Conservation (phyloP, 2,113 vertebrate genomes). For the Eretmochelys imbricata region DNA sequence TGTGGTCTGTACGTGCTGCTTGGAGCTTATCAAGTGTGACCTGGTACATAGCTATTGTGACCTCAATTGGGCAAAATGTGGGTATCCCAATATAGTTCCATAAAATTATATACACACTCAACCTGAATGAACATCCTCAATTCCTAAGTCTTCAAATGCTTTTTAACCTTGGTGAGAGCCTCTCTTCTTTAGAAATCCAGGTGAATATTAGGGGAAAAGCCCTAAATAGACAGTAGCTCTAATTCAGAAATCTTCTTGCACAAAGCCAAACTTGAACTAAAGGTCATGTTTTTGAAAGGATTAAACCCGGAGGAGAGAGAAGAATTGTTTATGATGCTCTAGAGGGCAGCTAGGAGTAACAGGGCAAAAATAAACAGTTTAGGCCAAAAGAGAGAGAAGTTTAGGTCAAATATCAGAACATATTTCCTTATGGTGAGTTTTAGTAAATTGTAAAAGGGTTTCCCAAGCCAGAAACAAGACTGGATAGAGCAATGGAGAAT, state of each 20-base stretch:
- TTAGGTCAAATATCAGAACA: neutral
- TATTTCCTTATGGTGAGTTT: neutral
- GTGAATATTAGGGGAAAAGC: neutral
- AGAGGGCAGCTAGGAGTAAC: neutral
- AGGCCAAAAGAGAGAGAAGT: neutral
- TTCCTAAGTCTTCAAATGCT: neutral
- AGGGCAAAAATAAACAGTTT: neutral
- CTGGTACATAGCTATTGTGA: neutral
- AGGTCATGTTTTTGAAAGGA: neutral
- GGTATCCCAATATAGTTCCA: neutral
- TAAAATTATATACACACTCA: neutral
- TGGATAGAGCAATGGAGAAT: neutral
- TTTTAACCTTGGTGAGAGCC: neutral
- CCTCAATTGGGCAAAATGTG: neutral
- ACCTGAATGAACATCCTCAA: neutral
- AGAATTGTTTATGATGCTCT: neutral
- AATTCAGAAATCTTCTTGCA: neutral
- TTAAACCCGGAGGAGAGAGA: neutral
- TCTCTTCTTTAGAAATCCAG: neutral
- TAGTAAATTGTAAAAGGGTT: neutral
- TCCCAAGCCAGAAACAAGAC: neutral
- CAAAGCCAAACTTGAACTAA: neutral
- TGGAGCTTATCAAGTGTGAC: neutral
- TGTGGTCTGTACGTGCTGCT: neutral
- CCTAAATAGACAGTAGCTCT: neutral